Evolutionary conservation across 92 coral and sea anemone genomes (phyloP), one percentile per base, ranked within the genome.

Genomic region (Epizoanthus fatuus): DNA sequence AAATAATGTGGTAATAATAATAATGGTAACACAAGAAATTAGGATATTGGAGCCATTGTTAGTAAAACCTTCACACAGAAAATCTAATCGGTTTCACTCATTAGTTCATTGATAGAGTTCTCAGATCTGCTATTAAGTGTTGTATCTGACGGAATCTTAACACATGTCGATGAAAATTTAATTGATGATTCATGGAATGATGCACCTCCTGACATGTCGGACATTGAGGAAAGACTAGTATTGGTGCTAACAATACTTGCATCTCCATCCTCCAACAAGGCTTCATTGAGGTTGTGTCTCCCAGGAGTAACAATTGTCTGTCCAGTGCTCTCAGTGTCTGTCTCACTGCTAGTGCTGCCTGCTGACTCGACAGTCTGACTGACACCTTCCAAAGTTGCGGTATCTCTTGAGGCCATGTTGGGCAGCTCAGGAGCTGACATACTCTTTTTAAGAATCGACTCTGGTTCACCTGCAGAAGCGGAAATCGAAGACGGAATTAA

Each of bases 81-180:
- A 32, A 60, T 5, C 69, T 77, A 77, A 59, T 60, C 68, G 3
- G 39, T 20, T 13, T 77, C 57, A 55, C 42, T 75, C 22, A 40
- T 42, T 19, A 60, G 70, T 77, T 77, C 82, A 77, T 77, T 77
- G 12, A 60, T 58, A 22, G 81, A 76, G 38, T 60, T 63, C 12
- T 76, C 69, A n/a, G 69, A 54, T 76, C 53, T 62, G 63, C 16
- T 56, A 11, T 47, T 29, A 16, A 77, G 69, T 6, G 88, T 54
- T 12, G 72, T 63, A 5, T 94, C 96, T 2, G 94, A 90, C 0
- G 98, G 91, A 15, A 94, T 86, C 56, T 95, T 95, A 71, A 93
- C 90, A 68, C 98, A 94, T 8, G 98, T 92, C 25, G 98, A 94
- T 3, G 98, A 94, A 70, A 94, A 94, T 3, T 93, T 95, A 20